phyloP scores from a whole-genome alignment of 2,888 invertebrate species.

The Lomographa bimaculata region DNA sequence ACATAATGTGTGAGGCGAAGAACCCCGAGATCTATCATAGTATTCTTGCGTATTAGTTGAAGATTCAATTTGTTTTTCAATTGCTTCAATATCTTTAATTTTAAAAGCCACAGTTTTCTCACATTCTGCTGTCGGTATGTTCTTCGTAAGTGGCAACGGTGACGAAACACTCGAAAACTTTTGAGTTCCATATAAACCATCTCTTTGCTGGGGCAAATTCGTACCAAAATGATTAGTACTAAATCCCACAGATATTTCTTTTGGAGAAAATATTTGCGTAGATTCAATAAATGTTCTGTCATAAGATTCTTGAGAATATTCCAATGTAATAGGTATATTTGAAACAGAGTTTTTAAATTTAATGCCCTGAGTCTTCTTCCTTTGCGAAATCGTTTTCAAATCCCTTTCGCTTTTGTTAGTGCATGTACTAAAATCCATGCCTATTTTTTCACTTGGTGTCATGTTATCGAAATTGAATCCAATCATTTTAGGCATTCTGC shows the following conservation, averaged over 20 bases:
- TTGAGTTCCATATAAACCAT: too few relatives aligned
- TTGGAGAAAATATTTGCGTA: background rate
- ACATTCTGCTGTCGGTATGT: too few relatives aligned
- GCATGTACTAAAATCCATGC: constrained; percentile 47
- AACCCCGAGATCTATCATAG: background rate
- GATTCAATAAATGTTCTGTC: too few relatives aligned
- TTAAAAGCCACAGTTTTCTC: too few relatives aligned
- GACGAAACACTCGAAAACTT: too few relatives aligned
- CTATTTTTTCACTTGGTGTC: constrained; percentile 35
- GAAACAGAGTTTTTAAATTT: constrained; percentile 52
- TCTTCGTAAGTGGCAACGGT: too few relatives aligned
- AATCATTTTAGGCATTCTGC: constrained; percentile 44
- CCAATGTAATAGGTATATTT: too few relatives aligned
- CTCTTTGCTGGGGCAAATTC: constrained; percentile 11
- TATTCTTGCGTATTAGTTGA: constrained; percentile 7
- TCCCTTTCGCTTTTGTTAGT: constrained; percentile 23
- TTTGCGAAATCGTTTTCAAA: too few relatives aligned
- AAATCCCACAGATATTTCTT: too few relatives aligned
- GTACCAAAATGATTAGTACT: background rate
- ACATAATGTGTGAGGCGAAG: constrained; percentile 13
- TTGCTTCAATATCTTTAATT: too few relatives aligned
- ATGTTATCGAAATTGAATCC: too few relatives aligned
- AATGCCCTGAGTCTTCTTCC: constrained; percentile 5
- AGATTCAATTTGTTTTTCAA: constrained; percentile 12
- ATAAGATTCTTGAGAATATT: too few relatives aligned